Evolutionary conservation across 2,113 vertebrate genomes (phyloP).

Genomic region (Speoplatyrhinus poulsoni): DNA sequence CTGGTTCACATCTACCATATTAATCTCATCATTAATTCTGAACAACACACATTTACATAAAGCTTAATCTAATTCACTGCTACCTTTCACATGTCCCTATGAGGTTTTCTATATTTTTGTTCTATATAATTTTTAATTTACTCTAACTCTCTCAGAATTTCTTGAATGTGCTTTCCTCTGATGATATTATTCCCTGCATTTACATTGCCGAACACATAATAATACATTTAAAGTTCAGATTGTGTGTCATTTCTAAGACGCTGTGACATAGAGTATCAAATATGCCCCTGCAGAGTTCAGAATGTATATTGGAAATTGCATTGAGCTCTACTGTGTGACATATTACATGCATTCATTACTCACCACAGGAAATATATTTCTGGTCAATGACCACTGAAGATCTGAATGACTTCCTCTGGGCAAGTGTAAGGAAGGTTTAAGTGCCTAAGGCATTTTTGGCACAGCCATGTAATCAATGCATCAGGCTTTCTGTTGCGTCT

Average conservation of each 20-base stretch:
- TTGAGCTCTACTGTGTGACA: conserved; percentile 1
- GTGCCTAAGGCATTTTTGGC: conserved; percentile 34
- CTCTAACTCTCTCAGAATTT: background rate
- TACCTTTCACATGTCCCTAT: background rate
- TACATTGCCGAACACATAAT: background rate
- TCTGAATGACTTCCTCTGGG: conserved; percentile 12
- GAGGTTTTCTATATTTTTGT: no score
- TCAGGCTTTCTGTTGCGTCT: no score
- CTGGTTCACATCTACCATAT: conserved; percentile 50
- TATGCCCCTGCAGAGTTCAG: background rate
- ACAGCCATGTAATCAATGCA: conserved; percentile 25
- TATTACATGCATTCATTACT: conserved; percentile 24
- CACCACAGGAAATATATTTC: background rate
- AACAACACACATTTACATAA: conserved; percentile 58
- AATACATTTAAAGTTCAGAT: background rate
- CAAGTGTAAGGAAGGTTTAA: conserved; percentile 29
- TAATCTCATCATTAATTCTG: conserved; percentile 65
- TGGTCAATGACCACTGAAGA: conserved; percentile 34
- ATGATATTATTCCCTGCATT: background rate
- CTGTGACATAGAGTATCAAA: background rate
- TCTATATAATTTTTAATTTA: no score
- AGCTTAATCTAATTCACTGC: conserved; percentile 47
- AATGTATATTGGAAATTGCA: background rate
- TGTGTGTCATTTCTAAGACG: background rate
- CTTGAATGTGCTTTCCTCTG: background rate